Conservation (phyloP, 1,140 invertebrate species). For the Grapholita molesta region DNA sequence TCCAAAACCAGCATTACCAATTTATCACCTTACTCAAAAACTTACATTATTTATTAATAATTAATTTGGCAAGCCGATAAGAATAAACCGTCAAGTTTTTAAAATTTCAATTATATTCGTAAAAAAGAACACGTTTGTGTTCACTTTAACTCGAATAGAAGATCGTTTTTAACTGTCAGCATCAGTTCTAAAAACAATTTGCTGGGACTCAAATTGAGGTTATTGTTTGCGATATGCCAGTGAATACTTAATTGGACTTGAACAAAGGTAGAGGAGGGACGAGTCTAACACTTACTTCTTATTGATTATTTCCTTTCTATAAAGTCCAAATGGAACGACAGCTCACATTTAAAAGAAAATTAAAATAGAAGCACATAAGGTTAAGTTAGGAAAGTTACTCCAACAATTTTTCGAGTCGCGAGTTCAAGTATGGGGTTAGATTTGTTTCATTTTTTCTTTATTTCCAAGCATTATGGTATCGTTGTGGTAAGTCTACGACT, state of each 20-base stretch:
- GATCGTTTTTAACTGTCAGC: slow-evolving; percentile 2
- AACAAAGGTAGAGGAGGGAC: not conserved
- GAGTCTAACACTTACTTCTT: not conserved
- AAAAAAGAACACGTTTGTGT: not conserved
- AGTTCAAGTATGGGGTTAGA: too few relatives aligned
- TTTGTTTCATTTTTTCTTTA: too few relatives aligned
- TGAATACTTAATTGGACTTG: not conserved
- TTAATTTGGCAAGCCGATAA: not conserved
- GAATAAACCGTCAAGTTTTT: not conserved
- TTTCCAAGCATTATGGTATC: too few relatives aligned
- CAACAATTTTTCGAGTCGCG: too few relatives aligned
- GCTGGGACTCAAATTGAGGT: not conserved
- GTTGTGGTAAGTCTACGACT: too few relatives aligned
- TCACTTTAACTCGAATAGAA: not conserved
- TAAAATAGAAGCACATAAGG: too few relatives aligned
- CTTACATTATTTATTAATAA: too few relatives aligned
- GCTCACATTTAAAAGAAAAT: too few relatives aligned
- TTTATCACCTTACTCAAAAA: too few relatives aligned
- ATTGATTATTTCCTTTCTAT: not conserved
- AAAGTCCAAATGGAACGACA: not conserved
- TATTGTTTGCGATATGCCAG: not conserved
- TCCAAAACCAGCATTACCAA: too few relatives aligned
- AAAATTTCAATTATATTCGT: not conserved
- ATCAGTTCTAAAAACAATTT: slow-evolving; percentile 4
- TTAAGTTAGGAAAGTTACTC: too few relatives aligned